phyloP scores from a whole-genome alignment of 2,888 invertebrate species.

The Patella caerulea region DNA sequence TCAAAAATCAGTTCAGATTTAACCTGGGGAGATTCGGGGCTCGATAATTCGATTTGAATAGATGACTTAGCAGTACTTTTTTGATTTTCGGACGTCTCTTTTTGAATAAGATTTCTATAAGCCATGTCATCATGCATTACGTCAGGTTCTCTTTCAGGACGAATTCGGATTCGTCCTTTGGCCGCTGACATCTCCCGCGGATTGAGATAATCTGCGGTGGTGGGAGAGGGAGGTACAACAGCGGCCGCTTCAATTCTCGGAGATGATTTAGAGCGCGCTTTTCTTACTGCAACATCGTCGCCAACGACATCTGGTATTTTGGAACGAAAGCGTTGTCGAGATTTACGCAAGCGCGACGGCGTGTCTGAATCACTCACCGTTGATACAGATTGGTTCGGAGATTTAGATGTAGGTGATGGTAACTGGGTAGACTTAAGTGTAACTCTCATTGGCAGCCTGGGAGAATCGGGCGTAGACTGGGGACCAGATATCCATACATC shows the following conservation, averaged over 20 bases:
- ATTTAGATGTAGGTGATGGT: background rate
- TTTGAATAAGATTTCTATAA: constrained; percentile 23
- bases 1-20: background rate
- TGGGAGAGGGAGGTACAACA: constrained; percentile 26
- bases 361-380: constrained; percentile 21
- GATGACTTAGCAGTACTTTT: background rate
- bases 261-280: constrained; percentile 31
- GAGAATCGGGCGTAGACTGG: constrained; percentile 2
- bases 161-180: constrained; percentile 30
- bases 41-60: constrained; percentile 11
- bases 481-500: constrained; percentile 9
- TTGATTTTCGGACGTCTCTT: background rate
- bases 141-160: constrained; percentile 43
- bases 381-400: background rate
- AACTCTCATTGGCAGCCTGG: background rate
- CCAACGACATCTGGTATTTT: constrained; percentile 25
- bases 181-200: constrained; percentile 21
- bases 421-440: background rate
- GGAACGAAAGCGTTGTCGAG: constrained; percentile 29
- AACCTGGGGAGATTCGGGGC: background rate
- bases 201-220: constrained; percentile 38
- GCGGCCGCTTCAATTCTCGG: constrained; percentile 17
- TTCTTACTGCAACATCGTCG: constrained; percentile 28
- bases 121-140: constrained; percentile 48
- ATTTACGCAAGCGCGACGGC: constrained; percentile 18